These are phyloP conservation scores for Drosophila maculinotata DNA, from an alignment of 2,888 invertebrate genomes.

Conservation along the genomic window DNA sequence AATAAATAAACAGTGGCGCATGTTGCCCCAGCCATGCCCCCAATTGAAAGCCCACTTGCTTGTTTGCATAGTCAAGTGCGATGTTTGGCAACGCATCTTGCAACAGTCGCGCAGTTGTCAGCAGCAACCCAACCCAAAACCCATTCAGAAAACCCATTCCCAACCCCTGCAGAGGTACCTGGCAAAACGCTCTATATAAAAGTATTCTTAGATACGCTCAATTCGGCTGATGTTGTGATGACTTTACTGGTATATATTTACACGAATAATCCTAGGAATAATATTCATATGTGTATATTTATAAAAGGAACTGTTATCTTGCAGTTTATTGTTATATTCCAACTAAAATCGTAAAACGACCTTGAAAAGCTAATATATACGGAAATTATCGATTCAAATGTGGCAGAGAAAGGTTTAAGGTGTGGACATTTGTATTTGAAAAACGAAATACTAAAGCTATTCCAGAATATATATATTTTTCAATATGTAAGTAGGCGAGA, in stretches of 20 bases:
- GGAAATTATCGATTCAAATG: neutral
- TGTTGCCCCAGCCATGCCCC: constrained; percentile 37
- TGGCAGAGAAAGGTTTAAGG: no score
- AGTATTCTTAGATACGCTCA: constrained; percentile 5
- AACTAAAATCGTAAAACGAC: neutral
- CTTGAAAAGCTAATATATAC: neutral
- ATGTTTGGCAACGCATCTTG: constrained; percentile 72
- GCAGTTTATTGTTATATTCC: neutral
- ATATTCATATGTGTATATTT: neutral
- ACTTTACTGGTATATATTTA: neutral
- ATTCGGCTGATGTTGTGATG: neutral
- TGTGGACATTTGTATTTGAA: no score
- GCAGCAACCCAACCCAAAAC: constrained; percentile 1
- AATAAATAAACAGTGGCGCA: constrained; percentile 72
- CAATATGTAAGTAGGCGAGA: no score
- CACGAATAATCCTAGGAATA: no score
- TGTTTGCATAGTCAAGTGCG: constrained; percentile 82
- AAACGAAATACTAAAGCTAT: no score
- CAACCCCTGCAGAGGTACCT: constrained; percentile 16
- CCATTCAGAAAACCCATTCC: constrained; percentile 9
- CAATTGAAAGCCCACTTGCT: constrained; percentile 52
- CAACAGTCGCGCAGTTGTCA: constrained; percentile 46
- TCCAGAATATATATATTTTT: no score
- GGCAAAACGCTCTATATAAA: neutral
- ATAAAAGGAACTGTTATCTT: no score